phyloP scores from a whole-genome alignment of 2,113 vertebrate species.

The Hyperoodon ampullatus region DNA sequence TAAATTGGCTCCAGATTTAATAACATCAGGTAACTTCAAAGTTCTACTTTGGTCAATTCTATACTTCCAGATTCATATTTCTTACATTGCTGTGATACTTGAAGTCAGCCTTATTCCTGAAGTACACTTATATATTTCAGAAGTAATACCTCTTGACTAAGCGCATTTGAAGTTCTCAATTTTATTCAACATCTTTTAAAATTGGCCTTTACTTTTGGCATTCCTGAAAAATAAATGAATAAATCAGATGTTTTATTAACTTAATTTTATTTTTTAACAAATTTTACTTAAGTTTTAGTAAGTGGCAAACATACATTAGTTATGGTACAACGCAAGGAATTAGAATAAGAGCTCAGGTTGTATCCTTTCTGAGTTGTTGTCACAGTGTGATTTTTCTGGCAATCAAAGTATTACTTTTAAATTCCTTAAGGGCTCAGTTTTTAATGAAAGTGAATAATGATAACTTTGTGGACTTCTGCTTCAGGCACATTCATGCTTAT shows the following conservation, averaged over 20 bases:
- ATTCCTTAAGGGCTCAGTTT: neutral
- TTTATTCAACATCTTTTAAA: neutral
- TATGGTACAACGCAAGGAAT: neutral
- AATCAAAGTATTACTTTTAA: neutral
- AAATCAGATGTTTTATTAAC: neutral
- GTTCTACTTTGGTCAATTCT: neutral
- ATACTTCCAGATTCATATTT: neutral
- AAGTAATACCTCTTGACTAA: neutral
- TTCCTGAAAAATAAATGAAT: neutral
- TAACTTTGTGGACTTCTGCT: neutral
- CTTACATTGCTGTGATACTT: neutral
- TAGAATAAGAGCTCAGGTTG: neutral
- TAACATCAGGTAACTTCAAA: neutral
- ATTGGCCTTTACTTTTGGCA: neutral
- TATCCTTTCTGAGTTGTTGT: neutral
- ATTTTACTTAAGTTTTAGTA: neutral
- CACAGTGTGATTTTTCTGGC: neutral
- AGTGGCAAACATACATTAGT: neutral
- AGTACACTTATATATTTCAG: neutral
- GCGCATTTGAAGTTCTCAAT: neutral
- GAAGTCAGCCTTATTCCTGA: neutral
- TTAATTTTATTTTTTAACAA: neutral
- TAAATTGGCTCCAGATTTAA: slow-evolving; percentile 1
- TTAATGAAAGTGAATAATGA: neutral
- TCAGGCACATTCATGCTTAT: neutral